Base-by-base conservation (phyloP, 1,140 invertebrate genomes). In the Helicorthomorpha holstii region DNA sequence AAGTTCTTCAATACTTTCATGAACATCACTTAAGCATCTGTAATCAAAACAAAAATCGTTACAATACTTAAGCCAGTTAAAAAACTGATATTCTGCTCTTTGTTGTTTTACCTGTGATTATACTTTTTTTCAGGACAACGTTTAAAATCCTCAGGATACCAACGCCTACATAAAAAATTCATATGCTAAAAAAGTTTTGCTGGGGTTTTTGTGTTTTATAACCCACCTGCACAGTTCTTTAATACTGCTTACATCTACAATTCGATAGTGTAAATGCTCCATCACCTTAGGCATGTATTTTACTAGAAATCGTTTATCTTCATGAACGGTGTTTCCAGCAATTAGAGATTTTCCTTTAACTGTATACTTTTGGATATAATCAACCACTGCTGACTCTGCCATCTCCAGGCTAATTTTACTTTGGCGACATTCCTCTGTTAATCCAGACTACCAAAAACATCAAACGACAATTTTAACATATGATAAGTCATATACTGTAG, bases 201-300 rank as follows among this genome's bases (percentile, higher is more conserved):
- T 34, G 53, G 48, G 49, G 29, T 19, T 34, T 45, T 46, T 55
- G n/a, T 51, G 46, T 53, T 55, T 52, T 52, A 26, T 46, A 56
- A 52, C 53, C 58, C 67, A 75, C 75, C 66, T 75, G 44, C 67
- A 68, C 23, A 96, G 61, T 70, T 95, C 91, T 67, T 94, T 95
- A 1, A 96, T 68, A 2, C 82, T 77, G 27, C 83, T 88, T 2
- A 95, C 90, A 76, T 98, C 93, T 49, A 97, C 80, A 23, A 90
- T 82, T 61, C 92, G 76, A 68, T 97, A 95, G 68, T 96, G 89
- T 51, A 96, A 70, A 67, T 91, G 85, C 12, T 80, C 61, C 61
- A 83, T 63, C 16, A 91, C 63, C 34, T 57, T 66, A 0, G 85
- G 83, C 79, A 90, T 83, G 58, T 81, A 77, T 67, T 82, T 83